These are phyloP conservation scores for Thalassophryne amazonica DNA, from an alignment of 2,797 vertebrate species.

Conservation along the genomic window DNA sequence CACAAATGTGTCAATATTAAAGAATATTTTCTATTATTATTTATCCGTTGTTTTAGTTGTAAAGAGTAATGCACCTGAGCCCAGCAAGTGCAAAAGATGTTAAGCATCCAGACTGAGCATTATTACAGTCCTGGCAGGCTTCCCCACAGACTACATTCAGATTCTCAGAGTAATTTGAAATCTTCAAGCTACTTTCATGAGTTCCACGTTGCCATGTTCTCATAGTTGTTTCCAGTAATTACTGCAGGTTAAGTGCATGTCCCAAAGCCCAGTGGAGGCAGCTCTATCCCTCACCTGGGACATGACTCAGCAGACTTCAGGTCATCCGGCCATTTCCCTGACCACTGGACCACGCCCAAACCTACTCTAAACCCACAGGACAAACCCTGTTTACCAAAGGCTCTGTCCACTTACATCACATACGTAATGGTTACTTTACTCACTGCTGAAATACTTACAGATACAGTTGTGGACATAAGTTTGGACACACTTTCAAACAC, in stretches of 20 bases:
- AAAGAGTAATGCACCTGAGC: constrained; percentile 7
- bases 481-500: too few relatives aligned
- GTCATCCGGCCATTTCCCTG: constrained; percentile 75
- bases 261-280: constrained; percentile 66
- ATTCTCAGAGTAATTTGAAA: constrained; percentile 67
- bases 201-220: constrained; percentile 70
- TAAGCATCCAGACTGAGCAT: constrained; percentile 33
- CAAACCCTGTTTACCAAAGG: constrained; percentile 52
- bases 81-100: constrained; percentile 33
- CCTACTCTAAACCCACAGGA: constrained; percentile 76
- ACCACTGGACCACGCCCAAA: constrained; percentile 73
- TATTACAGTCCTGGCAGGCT: constrained; percentile 43
- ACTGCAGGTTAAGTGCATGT: constrained; percentile 79
- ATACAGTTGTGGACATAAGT: constrained; percentile 7
- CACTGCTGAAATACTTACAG: constrained; percentile 44
- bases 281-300: constrained; percentile 77
- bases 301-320: constrained; percentile 74
- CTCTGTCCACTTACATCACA: constrained; percentile 65
- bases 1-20: not conserved
- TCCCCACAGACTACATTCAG: constrained; percentile 51
- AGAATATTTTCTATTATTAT: constrained; percentile 1
- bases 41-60: constrained; percentile 4
- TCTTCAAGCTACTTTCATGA: constrained; percentile 64
- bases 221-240: constrained; percentile 78
- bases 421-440: constrained; percentile 69